Evolutionary conservation across 2,113 vertebrate species (phyloP).

Genomic region (Strigops habroptila): DNA sequence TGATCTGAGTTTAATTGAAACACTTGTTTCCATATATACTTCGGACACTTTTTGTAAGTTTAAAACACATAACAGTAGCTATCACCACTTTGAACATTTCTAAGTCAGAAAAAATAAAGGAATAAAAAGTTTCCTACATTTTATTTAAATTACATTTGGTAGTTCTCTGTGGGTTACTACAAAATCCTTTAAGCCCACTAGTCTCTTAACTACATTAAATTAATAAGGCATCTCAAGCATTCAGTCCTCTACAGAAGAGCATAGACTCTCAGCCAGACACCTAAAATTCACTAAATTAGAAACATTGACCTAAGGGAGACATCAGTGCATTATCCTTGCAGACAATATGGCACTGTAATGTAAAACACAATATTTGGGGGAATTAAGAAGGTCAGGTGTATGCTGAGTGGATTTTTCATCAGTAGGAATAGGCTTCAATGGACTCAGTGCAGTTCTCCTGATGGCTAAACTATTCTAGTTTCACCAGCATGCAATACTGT

Average conservation of each 20-base stretch:
- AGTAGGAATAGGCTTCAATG: not conserved
- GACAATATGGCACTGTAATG: constrained; percentile 19
- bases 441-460: not conserved
- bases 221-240: constrained; percentile 56
- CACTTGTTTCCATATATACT: constrained; percentile 16
- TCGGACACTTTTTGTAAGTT: constrained; percentile 8
- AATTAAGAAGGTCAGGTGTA: constrained; percentile 39
- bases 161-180: constrained; percentile 40
- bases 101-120: not conserved
- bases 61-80: constrained; percentile 15
- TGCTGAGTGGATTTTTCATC: constrained; percentile 27
- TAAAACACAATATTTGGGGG: constrained; percentile 9
- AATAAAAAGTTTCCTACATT: constrained; percentile 29
- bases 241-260: constrained; percentile 13
- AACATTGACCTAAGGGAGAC: constrained; percentile 28
- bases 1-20: constrained; percentile 32
- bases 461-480: not conserved
- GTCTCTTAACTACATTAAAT: constrained; percentile 58
- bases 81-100: constrained; percentile 22
- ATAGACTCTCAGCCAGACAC: constrained; percentile 44
- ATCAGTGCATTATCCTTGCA: not conserved
- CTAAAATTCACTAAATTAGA: constrained; percentile 57
- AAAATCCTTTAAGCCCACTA: constrained; percentile 60
- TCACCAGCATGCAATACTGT: not conserved
- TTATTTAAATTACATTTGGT: constrained; percentile 22